These are phyloP conservation scores for Drosophila auraria DNA, from an alignment of 1,140 invertebrate species.

Conservation along the genomic window DNA sequence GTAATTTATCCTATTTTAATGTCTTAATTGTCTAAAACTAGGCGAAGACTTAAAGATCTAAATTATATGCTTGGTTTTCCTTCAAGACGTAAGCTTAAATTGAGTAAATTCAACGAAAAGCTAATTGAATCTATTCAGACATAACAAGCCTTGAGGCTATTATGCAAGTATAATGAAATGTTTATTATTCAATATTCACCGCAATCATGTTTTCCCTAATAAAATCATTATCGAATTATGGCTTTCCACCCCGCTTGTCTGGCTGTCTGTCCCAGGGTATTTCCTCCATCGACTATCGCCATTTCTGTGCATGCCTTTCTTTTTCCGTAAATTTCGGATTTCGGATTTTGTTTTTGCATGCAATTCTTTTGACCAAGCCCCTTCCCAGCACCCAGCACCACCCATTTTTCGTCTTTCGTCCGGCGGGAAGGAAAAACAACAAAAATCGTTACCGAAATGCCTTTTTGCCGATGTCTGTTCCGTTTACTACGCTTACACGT, in stretches of 20 bases:
- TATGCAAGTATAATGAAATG: constrained; percentile 26
- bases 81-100: not conserved
- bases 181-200: constrained; percentile 39
- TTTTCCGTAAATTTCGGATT: constrained; percentile 31
- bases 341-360: constrained; percentile 50
- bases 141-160: constrained; percentile 6
- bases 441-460: constrained; percentile 53
- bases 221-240: constrained; percentile 27
- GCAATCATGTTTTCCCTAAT: constrained; percentile 18
- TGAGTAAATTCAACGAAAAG: not conserved
- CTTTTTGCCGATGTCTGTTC: constrained; percentile 33
- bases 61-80: not conserved
- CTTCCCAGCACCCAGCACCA: constrained; percentile 41
- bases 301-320: constrained; percentile 23
- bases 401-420: constrained; percentile 35
- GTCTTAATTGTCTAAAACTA: not conserved
- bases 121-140: not conserved
- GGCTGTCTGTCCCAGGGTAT: constrained; percentile 23
- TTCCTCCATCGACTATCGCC: constrained; percentile 18
- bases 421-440: constrained; percentile 19
- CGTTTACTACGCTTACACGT: constrained; percentile 34
- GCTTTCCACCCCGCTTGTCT: constrained; percentile 13
- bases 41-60: no score
- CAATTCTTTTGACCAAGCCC: constrained; percentile 59
- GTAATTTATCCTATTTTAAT: constrained; percentile 9